phyloP scores from a whole-genome alignment of 2,797 vertebrate genomes.

The Rhynchonycteris naso region DNA sequence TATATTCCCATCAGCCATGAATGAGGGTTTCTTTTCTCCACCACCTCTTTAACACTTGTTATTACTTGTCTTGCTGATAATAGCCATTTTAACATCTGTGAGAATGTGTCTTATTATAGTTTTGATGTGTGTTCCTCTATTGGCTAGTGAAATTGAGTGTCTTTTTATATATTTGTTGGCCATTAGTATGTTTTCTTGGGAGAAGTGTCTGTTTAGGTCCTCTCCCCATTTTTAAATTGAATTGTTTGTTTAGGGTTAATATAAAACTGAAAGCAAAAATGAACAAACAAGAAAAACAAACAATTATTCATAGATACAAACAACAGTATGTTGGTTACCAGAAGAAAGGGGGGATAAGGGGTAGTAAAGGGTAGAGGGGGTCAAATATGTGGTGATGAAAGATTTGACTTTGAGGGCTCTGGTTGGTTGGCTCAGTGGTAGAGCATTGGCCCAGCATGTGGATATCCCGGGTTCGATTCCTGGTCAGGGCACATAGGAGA shows the following conservation, averaged over 20 bases:
- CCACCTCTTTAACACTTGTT: background rate
- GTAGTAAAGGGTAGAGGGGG: background rate
- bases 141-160: background rate
- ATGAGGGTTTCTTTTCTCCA: background rate
- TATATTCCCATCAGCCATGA: background rate
- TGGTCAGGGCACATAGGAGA: too few species aligned
- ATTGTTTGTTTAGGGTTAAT: background rate
- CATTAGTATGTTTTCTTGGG: background rate
- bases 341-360: background rate
- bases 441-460: too few species aligned
- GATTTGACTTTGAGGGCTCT: background rate
- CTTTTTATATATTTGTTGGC: background rate
- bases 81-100: background rate
- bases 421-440: too few species aligned
- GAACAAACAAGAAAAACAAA: background rate
- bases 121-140: background rate
- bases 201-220: background rate
- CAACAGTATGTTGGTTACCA: background rate
- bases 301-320: background rate
- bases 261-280: background rate
- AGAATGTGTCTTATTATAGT: background rate
- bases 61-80: background rate
- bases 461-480: too few species aligned
- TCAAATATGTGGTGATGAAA: background rate
- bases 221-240: background rate